Percentiles rank a stretch among this genome's conserved stretches.
phyloP scores from a whole-genome alignment of 2,888 invertebrate species.

The Platypus cylindrus region DNA sequence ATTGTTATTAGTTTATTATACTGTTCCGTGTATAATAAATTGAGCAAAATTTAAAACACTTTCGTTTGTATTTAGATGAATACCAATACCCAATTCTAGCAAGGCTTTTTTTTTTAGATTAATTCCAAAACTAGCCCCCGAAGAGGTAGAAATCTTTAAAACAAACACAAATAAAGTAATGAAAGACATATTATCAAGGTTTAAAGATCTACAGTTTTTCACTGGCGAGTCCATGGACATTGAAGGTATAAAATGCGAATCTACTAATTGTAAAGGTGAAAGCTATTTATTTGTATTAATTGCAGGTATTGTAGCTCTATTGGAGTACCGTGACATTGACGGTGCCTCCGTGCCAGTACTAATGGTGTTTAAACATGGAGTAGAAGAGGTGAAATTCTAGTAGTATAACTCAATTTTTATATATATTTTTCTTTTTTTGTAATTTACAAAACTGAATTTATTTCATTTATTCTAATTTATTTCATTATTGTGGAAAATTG shows the following conservation, averaged over 20 bases:
- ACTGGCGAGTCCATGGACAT: slow-evolving; percentile 87
- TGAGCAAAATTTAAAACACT: slow-evolving; percentile 12
- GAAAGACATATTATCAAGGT: slow-evolving; percentile 80
- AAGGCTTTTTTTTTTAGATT: slow-evolving; percentile 45
- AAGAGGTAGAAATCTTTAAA: slow-evolving; percentile 80
- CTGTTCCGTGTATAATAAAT: slow-evolving; percentile 7
- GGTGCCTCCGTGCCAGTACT: slow-evolving; percentile 74
- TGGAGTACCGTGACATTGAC: slow-evolving; percentile 85
- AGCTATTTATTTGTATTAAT: not conserved
- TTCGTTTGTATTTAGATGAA: not conserved
- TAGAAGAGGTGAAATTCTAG: slow-evolving; percentile 91
- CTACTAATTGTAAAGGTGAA: not conserved
- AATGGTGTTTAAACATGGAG: slow-evolving; percentile 94
- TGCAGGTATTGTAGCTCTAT: slow-evolving; percentile 75
- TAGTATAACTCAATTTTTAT: slow-evolving; percentile 14
- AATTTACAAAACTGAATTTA: slow-evolving; percentile 10
- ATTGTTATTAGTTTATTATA: slow-evolving; percentile 13
- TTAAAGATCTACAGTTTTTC: slow-evolving; percentile 88
- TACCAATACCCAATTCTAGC: too few relatives aligned
- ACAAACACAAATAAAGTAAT: slow-evolving; percentile 86
- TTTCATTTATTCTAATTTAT: slow-evolving; percentile 7
- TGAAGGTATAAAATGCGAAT: slow-evolving; percentile 35
- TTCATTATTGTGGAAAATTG: slow-evolving; percentile 9
- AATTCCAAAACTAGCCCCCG: slow-evolving; percentile 67
- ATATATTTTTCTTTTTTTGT: slow-evolving; percentile 4